phyloP scores from a whole-genome alignment of 23 tunicate species.

The Botrylloides violaceus region DNA sequence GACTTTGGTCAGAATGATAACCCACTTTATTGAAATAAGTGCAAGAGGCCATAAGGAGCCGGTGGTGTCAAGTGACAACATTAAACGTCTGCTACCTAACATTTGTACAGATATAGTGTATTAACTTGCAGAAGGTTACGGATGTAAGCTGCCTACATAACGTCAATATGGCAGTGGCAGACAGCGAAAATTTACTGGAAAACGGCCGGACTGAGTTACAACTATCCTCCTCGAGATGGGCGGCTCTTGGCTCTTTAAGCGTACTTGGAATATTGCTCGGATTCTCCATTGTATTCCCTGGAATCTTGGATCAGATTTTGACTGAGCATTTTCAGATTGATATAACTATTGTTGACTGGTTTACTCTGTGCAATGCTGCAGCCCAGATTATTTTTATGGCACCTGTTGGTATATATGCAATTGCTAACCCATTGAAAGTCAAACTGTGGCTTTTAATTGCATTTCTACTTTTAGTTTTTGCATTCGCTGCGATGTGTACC shows the following conservation, averaged over 20 bases:
- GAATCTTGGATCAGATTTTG: not conserved
- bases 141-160: too few relatives aligned
- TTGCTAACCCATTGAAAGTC: not conserved
- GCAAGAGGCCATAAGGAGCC: too few relatives aligned
- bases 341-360: not conserved
- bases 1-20: too few relatives aligned
- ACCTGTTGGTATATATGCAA: not conserved
- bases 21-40: too few relatives aligned
- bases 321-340: not conserved
- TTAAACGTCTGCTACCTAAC: too few relatives aligned
- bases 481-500: not conserved
- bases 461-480: not conserved
- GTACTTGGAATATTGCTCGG: not conserved
- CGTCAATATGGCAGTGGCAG: too few relatives aligned
- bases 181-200: too few relatives aligned
- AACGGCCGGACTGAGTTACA: too few relatives aligned
- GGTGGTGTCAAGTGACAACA: too few relatives aligned
- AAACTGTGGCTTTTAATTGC: not conserved
- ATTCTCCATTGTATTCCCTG: not conserved
- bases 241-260: not conserved
- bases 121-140: too few relatives aligned
- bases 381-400: not conserved
- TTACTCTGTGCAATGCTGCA: not conserved
- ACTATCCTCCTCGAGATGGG: not conserved
- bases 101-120: too few relatives aligned